A percentile compares a stretch with the other conserved stretches of the same genome.
Evolutionary conservation across 2,797 vertebrate species (phyloP).

Genomic region (Semaprochilodus insignis): DNA sequence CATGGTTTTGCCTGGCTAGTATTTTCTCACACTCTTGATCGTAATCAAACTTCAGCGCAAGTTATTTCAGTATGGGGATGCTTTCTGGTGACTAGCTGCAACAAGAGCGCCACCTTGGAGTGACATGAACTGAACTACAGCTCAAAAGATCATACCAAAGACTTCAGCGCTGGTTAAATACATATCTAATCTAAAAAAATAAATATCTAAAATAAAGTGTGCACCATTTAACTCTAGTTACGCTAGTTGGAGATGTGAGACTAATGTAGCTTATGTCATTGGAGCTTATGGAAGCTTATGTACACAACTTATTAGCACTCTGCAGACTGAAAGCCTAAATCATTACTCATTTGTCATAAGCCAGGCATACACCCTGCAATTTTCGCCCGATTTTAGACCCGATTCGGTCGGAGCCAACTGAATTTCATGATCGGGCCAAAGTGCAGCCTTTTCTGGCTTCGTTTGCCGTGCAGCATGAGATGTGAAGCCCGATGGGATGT

Average conservation of each 20-base stretch:
- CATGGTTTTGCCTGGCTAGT: conserved; percentile 31
- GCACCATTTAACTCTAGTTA: too few relatives aligned
- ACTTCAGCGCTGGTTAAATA: too few relatives aligned
- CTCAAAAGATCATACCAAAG: background rate
- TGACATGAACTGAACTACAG: background rate
- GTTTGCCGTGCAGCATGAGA: too few relatives aligned
- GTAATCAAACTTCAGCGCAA: background rate
- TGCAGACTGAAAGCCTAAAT: background rate
- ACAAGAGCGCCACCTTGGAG: background rate
- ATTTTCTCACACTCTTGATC: background rate
- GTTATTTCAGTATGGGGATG: background rate
- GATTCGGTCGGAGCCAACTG: too few relatives aligned
- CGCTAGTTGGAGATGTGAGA: background rate
- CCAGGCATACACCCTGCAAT: background rate
- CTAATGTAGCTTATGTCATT: background rate
- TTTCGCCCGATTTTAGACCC: background rate
- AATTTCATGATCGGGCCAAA: too few relatives aligned
- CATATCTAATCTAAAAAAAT: too few relatives aligned
- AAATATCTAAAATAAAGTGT: too few relatives aligned
- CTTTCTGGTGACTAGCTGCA: background rate
- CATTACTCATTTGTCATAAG: too few relatives aligned
- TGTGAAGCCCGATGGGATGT: too few relatives aligned
- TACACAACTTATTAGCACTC: too few relatives aligned
- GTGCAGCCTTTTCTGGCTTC: too few relatives aligned
- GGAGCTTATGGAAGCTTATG: background rate